Percentiles rank a stretch among this genome's conserved stretches.
Conservation (phyloP, 92 coral and sea anemone genomes). For the Hydrozoanthus gracilis region DNA sequence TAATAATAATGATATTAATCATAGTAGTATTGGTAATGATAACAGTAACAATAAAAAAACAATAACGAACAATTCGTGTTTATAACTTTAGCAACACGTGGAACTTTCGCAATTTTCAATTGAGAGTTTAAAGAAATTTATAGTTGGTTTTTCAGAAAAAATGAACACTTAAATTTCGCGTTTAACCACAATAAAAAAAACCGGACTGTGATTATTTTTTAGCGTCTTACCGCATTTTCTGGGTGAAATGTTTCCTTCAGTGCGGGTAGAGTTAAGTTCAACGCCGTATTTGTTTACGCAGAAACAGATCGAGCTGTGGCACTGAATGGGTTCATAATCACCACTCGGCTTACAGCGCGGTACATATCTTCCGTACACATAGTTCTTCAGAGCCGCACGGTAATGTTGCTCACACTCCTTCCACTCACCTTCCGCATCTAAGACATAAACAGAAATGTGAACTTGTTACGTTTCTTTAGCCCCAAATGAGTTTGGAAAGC, state of each 20-base stretch:
- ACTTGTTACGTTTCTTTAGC: not conserved
- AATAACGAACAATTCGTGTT: too few relatives aligned
- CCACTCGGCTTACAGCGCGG: conserved; percentile 87
- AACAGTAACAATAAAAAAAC: too few relatives aligned
- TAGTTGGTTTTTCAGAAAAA: too few relatives aligned
- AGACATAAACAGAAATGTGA: not conserved
- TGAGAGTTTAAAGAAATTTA: too few relatives aligned
- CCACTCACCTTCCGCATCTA: conserved; percentile 34
- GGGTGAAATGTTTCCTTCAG: conserved; percentile 75
- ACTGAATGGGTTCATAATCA: conserved; percentile 77
- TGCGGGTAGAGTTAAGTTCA: conserved; percentile 76
- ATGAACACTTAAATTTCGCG: too few relatives aligned
- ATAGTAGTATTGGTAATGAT: too few relatives aligned
- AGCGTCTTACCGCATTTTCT: conserved; percentile 36
- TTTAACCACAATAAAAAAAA: too few relatives aligned
- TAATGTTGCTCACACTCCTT: conserved; percentile 75
- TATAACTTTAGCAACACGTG: too few relatives aligned
- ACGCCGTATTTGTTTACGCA: conserved; percentile 81
- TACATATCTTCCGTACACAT: conserved; percentile 79
- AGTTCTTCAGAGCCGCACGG: conserved; percentile 68
- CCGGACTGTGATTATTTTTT: too few relatives aligned
- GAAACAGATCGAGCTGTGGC: conserved; percentile 84
- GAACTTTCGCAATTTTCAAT: too few relatives aligned
- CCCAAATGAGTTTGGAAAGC: too few relatives aligned
- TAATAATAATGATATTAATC: too few relatives aligned